Conservation (phyloP, 2,113 vertebrate genomes). For the Nibea coibor region DNA sequence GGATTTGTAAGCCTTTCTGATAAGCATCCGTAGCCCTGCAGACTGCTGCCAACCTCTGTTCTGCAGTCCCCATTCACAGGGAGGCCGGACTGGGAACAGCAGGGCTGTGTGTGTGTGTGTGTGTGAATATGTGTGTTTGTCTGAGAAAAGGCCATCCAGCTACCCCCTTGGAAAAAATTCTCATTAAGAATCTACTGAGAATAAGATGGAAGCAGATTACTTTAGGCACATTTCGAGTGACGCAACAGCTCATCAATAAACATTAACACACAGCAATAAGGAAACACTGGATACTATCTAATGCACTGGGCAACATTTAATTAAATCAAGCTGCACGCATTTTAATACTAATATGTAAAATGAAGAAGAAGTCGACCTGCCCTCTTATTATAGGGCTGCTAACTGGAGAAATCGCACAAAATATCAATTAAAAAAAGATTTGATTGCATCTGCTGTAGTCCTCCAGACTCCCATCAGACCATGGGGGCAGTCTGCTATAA, state of each 20-base stretch:
- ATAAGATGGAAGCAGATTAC: neutral
- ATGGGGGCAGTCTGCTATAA: no score
- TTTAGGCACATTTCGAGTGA: neutral
- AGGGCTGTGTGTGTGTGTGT: conserved; percentile 46
- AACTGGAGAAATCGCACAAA: no score
- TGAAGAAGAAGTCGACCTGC: no score
- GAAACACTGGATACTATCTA: neutral
- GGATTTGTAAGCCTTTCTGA: conserved; percentile 78
- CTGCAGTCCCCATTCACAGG: conserved; percentile 70
- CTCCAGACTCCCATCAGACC: no score
- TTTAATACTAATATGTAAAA: no score
- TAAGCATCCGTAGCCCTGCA: conserved; percentile 76
- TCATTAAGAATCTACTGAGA: neutral
- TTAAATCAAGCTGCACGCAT: neutral
- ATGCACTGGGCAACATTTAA: neutral
- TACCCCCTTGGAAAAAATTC: neutral
- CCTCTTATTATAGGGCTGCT: no score
- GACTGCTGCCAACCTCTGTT: conserved; percentile 80
- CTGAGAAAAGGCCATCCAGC: conserved; percentile 25
- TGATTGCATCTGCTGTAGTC: no score
- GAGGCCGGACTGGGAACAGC: conserved; percentile 63
- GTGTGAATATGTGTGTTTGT: conserved; percentile 8
- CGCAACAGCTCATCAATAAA: neutral
- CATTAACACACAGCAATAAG: neutral
- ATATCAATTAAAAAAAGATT: no score